Base-by-base conservation (phyloP, 2,113 vertebrate species). In the Passer montanus region DNA sequence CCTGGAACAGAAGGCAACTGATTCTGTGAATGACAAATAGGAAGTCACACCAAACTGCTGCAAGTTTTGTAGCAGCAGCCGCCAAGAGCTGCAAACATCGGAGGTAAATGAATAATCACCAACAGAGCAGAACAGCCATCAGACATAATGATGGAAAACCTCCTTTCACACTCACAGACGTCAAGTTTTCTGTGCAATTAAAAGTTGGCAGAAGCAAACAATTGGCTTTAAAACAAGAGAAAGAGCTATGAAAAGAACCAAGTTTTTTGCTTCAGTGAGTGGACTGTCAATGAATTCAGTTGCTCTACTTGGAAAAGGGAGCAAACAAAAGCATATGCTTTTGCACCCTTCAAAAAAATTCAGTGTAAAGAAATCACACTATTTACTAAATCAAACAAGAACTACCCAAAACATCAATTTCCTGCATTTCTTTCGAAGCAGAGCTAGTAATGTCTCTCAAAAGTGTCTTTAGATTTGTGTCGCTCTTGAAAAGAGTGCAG, bases 21-120 rank as follows among this genome's bases (percentile, higher is more conserved):
- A 50, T 89, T 95, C 90, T 59, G 49, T 92, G 77, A 94, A 86
- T 92, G 73, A 76, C 44, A 55, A 75, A 86, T 49, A 92, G 52
- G 55, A 90, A 90, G 60, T 31, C 88, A 70, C 52, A 59, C 28
- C 0, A 0, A 92, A 75, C 55, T 69, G 37, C 83, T 92, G 77
- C 67, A 87, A 63, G 68, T 91, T 83, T 86, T 96, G 74, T 84
- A 62, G 69, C 56, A 91, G 79, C 9, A 2, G 49, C 73, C 0
- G 23, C 87, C 76, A 94, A 77, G 79, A 93, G 64, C 81, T 0
- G 0, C 50, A 86, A 82, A 74, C 91, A 91, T 87, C 64, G 67
- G 84, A 94, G 53, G 88, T 92, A 93, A 92, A 79, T 91, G 93
- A 97, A 91, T 96, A 95, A 96, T 97, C 89, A 82, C 86, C 85